Base-by-base conservation (phyloP, 2,113 vertebrate genomes). In the Emydura subglobosa region DNA sequence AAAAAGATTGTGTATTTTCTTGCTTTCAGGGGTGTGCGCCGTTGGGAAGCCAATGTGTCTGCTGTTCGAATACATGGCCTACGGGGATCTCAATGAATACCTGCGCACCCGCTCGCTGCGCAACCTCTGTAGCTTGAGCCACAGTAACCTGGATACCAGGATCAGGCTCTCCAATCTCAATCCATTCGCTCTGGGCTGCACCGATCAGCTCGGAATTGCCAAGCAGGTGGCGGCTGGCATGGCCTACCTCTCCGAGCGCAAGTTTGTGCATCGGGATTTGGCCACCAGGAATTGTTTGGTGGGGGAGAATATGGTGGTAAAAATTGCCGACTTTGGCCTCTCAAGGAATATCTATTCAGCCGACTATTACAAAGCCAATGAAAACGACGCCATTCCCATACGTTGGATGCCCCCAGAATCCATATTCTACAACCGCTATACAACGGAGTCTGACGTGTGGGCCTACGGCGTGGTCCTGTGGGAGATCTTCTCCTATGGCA, bases 371-470 rank as follows among this genome's bases (percentile, higher is more conserved):
- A 99, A 99, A 97, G 99, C 99, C 0, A 99, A 99, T 0, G 99
- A 99, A 94, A 99, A 99, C 0, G 99, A 99, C 0, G 99, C 99
- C 74, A 99, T 99, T 91, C 99, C 99, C 16, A 99, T 99, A 90
- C 99, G 99, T 21, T 99, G 99, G 99, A 99, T 99, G 99, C 99
- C 99, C 0, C 99, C 99, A 0, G 99, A 99, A 96, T 99, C 99
- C 14, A 99, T 99, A 83, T 99, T 99, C 98, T 99, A 99, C 88
- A 99, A 99, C 92, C 99, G 99, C 55, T 99, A 99, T 95, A 99
- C 99, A 79, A 99, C 98, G 0, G 99, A 99, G 92, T 99, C 99
- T 0, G 99, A 99, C 0, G 99, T 99, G 83, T 99, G 99, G 99
- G 99, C 99, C 39, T 99, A 99, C 0, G 99, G 99, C 0, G 99